Percentiles rank a stretch among this genome's conserved stretches.
Conservation (phyloP, 2,113 vertebrate species). For the Megalops atlanticus region DNA sequence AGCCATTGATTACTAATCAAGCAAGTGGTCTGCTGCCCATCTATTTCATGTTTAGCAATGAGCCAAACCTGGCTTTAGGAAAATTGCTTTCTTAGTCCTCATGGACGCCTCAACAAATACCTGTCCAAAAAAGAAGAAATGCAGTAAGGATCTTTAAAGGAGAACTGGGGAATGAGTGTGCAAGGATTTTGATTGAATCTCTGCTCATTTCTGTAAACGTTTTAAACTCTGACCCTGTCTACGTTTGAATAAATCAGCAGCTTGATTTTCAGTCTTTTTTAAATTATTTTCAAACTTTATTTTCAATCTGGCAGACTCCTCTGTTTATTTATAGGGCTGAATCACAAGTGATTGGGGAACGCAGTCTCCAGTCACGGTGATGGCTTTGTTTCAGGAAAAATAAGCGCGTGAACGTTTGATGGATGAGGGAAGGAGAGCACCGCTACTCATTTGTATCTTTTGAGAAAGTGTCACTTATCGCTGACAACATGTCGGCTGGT, state of each 20-base stretch:
- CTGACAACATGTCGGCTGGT: constrained; percentile 21
- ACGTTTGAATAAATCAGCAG: neutral
- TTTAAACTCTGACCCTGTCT: neutral
- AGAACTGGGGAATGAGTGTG: neutral
- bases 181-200: neutral
- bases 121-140: neutral
- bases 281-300: constrained; percentile 7
- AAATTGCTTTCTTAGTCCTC: neutral
- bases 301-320: neutral
- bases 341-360: constrained; percentile 38
- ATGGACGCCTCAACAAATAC: neutral
- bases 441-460: constrained; percentile 43
- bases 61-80: neutral
- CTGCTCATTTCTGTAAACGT: neutral
- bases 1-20: neutral
- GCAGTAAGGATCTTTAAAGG: neutral
- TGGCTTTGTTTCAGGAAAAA: constrained; percentile 35
- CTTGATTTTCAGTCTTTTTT: neutral
- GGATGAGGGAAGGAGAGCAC: constrained; percentile 33
- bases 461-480: constrained; percentile 39
- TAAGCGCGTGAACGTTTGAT: constrained; percentile 42
- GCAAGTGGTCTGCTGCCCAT: neutral
- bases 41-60: neutral
- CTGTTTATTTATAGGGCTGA: constrained; percentile 39
- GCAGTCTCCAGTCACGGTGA: constrained; percentile 35